Evolutionary conservation across 2,113 vertebrate species (phyloP), one percentile per base, ranked within the genome.

Genomic region (Odontesthes bonariensis): DNA sequence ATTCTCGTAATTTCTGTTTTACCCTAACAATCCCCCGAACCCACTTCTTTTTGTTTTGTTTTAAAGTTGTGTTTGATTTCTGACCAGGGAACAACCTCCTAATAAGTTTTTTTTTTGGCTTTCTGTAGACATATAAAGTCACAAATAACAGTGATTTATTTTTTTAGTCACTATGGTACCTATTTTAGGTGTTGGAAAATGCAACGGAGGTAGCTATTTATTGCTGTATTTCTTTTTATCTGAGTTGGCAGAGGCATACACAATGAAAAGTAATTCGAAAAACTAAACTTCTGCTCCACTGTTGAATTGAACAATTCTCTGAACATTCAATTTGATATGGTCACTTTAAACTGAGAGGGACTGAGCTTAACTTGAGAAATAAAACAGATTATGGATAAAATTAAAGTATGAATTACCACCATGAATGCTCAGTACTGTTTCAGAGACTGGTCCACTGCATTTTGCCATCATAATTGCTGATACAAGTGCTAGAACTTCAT

Each of bases 1-100:
- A 90, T 91, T 86, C 59, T 72, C 79, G 79, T 75, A 80, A 83
- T 84, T 85, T 83, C 63, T 68, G 70, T 83, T 69, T 69, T 75
- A 81, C 59, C 79, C 60, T 73, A 70, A 81, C 69, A 83, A 81
- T 84, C n/a, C n/a, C n/a, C n/a, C n/a, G n/a, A n/a, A n/a, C n/a
- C n/a, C n/a, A n/a, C n/a, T n/a, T n/a, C n/a, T n/a, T n/a, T n/a
- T n/a, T n/a, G n/a, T n/a, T n/a, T n/a, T n/a, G n/a, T n/a, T n/a
- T n/a, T n/a, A n/a, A n/a, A n/a, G 55, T 10, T 68, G 22, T 73
- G 64, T 79, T 64, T 87, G 79, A 91, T 82, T 83, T 69, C 69
- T 63, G 71, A 83, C 63, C 65, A 57, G 76, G 54, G 57, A 76
- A 38, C 61, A 22, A 64, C 66, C 42, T 63, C 60, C 20, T 2